A percentile compares a stretch with the other conserved stretches of the same genome.
These are phyloP conservation scores for Cyprinus carpio DNA, from an alignment of 2,113 vertebrate species.

Conservation along the genomic window DNA sequence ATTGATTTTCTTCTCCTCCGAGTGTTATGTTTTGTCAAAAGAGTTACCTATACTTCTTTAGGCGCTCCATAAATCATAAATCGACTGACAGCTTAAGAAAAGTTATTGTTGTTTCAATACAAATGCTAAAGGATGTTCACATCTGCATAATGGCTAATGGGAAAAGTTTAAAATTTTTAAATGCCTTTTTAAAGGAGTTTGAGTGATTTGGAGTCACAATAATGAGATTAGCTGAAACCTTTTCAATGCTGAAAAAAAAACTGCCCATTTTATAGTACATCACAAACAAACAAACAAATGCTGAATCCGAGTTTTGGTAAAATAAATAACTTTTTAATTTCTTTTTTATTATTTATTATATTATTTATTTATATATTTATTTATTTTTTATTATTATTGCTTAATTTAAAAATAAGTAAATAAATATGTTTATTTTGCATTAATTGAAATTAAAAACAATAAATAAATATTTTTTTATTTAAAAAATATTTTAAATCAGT, in stretches of 20 bases:
- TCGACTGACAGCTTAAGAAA: constrained; percentile 49
- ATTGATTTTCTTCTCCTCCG: constrained; percentile 49
- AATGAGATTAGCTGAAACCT: background rate
- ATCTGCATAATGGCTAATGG: background rate
- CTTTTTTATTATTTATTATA: too few species aligned
- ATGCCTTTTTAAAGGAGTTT: background rate
- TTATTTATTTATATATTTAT: too few species aligned
- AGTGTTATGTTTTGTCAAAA: constrained; percentile 53
- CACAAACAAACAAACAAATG: background rate
- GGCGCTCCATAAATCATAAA: background rate
- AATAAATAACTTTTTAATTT: too few species aligned
- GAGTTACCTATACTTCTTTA: constrained; percentile 35
- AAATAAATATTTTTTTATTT: too few species aligned
- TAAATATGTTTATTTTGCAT: too few species aligned
- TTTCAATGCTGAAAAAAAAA: background rate
- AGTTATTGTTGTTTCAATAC: constrained; percentile 26
- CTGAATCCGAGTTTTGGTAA: too few species aligned
- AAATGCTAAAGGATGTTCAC: background rate
- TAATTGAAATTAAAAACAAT: background rate
- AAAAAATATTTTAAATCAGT: too few species aligned
- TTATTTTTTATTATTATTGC: too few species aligned
- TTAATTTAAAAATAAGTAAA: too few species aligned
- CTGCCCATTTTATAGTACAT: background rate
- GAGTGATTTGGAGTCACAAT: background rate
- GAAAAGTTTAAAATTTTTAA: background rate